These are phyloP conservation scores for Gasterosteus nipponicus DNA, from an alignment of 2,113 vertebrate genomes.

Conservation along the genomic window DNA sequence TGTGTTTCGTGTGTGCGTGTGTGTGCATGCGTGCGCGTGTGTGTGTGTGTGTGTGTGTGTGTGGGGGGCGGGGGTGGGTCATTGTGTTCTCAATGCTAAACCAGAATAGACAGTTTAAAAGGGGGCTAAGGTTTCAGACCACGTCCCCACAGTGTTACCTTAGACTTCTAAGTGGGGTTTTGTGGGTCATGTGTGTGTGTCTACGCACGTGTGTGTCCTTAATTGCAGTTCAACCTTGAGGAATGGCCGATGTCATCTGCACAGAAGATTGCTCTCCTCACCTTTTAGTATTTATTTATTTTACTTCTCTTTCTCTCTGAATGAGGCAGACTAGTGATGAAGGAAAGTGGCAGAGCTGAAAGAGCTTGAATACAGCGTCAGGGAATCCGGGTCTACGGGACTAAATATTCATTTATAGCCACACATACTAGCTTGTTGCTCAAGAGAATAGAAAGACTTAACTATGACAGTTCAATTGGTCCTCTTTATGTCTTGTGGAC, in stretches of 20 bases:
- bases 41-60: neutral
- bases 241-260: slow-evolving; percentile 39
- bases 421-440: neutral
- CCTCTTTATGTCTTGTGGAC: neutral
- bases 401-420: neutral
- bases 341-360: slow-evolving; percentile 1
- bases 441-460: neutral
- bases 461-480: neutral
- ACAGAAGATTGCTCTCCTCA: neutral
- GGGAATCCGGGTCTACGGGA: neutral
- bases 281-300: neutral
- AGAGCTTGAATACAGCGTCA: neutral
- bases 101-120: slow-evolving; percentile 40
- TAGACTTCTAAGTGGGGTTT: slow-evolving; percentile 18
- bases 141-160: slow-evolving; percentile 21
- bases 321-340: neutral
- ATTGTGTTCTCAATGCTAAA: slow-evolving; percentile 30
- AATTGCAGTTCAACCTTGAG: slow-evolving; percentile 35
- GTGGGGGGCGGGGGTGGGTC: neutral
- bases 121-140: slow-evolving; percentile 32
- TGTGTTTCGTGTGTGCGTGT: neutral
- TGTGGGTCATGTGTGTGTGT: slow-evolving; percentile 18
- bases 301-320: neutral
- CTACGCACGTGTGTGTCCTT: slow-evolving; percentile 26
- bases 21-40: neutral